These are phyloP conservation scores for Camponotus pennsylvanicus DNA, from an alignment of 1,140 invertebrate genomes.

Conservation along the genomic window DNA sequence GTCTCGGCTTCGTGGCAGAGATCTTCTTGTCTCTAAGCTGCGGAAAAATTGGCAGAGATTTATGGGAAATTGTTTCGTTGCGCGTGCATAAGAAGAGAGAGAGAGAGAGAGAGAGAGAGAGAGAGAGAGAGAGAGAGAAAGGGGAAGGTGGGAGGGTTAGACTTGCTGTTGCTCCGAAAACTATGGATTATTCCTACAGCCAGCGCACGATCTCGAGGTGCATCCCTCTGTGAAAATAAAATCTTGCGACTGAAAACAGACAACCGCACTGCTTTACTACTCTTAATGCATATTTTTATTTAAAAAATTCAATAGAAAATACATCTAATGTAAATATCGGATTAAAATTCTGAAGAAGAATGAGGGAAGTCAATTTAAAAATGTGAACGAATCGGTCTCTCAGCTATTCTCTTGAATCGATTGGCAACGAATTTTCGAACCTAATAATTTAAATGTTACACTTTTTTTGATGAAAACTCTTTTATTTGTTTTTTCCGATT, in stretches of 20 bases:
- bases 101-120: no score
- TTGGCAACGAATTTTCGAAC: no score
- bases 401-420: no score
- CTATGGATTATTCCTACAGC: slow-evolving; percentile 33
- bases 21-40: slow-evolving; percentile 25
- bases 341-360: slow-evolving; percentile 7
- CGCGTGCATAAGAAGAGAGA: no score
- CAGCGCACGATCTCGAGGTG: neutral
- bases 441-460: no score
- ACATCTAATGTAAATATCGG: neutral
- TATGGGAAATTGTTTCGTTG: slow-evolving; percentile 43
- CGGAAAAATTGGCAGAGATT: slow-evolving; percentile 58
- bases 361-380: neutral
- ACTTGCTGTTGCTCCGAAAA: slow-evolving; percentile 16
- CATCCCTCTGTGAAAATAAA: slow-evolving; percentile 30
- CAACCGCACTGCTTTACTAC: neutral
- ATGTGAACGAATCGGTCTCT: neutral
- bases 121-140: no score
- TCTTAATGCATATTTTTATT: neutral
- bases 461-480: no score
- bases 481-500: no score
- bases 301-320: slow-evolving; percentile 18
- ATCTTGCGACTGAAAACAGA: slow-evolving; percentile 35
- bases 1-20: slow-evolving; percentile 26
- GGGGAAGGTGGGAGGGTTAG: no score